Evolutionary conservation across 2,888 invertebrate genomes (phyloP), one percentile per base, ranked within the genome.

Genomic region (Hydropsyche betteni): DNA sequence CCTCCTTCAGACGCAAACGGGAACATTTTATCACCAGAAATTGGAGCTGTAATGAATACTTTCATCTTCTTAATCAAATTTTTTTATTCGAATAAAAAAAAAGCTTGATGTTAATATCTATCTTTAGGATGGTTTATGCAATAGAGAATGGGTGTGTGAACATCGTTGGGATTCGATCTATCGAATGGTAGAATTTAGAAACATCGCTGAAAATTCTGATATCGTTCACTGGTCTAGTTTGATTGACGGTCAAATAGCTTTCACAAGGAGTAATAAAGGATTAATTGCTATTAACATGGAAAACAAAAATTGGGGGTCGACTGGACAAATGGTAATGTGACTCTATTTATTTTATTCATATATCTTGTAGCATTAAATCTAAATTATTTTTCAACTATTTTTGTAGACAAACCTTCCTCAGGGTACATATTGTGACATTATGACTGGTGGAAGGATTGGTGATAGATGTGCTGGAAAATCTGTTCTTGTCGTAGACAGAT

Each of bases 91-190:
- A 24, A 24, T n/a, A n/a, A 24, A 24, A 24, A 24, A 24, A 74
- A 68, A 52, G 7, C 24, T 53, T 55, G 12, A 14, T 69, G 34
- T 61, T 69, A 69, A 14, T 52, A 4, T 44, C 3, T 44, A 1
- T 8, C n/a, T 44, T 44, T 50, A 87, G 87, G 92, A 94, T 78
- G 85, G 86, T 0, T 85, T 87, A 0, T 95, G 94, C 81, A 88
- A 87, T 0, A 90, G 90, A 79, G 94, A 93, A 2, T 95, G 94
- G 93, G 84, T 94, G 0, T 95, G 95, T 81, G 95, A 96, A 83
- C 93, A 96, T 84, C 89, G 95, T 36, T 95, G 95, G 95, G 87
- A 92, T 0, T 92, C 93, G 82, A 93, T 95, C 80, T 92, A 85
- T 85, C 89, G 91, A 79, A 95, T 95, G 95, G 91, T 93, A 0